Base-by-base conservation (phyloP, 2,113 vertebrate genomes). In the Butorides virescens region DNA sequence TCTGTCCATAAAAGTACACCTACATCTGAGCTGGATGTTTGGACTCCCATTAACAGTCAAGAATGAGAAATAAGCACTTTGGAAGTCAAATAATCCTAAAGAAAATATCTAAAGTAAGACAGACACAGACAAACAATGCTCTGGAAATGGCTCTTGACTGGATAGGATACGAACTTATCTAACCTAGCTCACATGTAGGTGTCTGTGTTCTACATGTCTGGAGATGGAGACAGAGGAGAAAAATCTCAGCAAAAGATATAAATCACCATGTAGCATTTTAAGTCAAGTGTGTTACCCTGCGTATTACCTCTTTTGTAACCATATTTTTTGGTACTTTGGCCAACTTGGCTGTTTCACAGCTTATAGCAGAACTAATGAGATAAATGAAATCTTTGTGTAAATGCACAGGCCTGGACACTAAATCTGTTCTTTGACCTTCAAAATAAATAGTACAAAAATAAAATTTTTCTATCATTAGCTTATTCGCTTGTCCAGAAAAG, bases 91-190 rank as follows among this genome's bases (percentile, higher is more conserved):
- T 44, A 73, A 81, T 9, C n/a, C 37, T 58, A 37, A 63, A 46
- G 65, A 80, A 95, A 80, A 37, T 50, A 50, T 26, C 25, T 59
- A 21, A 77, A 74, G 13, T 36, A 73, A 93, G 11, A 7, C 42
- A 44, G 42, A 42, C 59, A 53, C 59, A 53, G 50, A 77, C 0
- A 7, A 77, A 47, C 17, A 13, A 47, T 8, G 10, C 13, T 53
- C 7, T 74, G 37, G n/a, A 92, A 77, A 81, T 17, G 13, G 30
- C 53, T 50, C 34, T 81, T 62, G 27, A 50, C 29, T 63, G 47
- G 34, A 67, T 11, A 52, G 25, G 36, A 80, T 20, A 84, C 0
- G 0, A 84, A 46, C 0, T 0, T 34, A 34, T 66, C 26, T 62
- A 80, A 73, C 16, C 20, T 15, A 74, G 36, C 4, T 65, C 53